Evolutionary conservation across 2,888 invertebrate genomes (phyloP), one percentile per base, ranked within the genome.

Genomic region (Lepidochrysops patricia): DNA sequence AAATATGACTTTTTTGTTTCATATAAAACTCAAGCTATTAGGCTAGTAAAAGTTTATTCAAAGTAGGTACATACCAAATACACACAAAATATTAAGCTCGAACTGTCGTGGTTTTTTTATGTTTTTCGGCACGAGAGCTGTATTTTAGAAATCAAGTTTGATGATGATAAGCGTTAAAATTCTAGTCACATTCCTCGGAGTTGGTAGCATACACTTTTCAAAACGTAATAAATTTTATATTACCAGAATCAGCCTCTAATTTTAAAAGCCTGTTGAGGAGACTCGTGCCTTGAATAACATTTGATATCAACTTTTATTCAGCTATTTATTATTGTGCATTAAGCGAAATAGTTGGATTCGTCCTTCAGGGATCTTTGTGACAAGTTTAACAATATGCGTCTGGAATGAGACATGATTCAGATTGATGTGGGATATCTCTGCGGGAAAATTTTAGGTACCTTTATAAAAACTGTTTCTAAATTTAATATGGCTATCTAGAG

Each of bases 271-370:
- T 52, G 27, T 54, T 54, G 54, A 13, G 19, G 12, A 19, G 54
- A 32, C 54, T 26, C 52, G 54, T 54, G 54, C 15, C 54, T 32
- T 15, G 54, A 27, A 54, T 29, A 29, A 19, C 15, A 32, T 54
- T 54, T 54, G 15, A 54, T 54, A 54, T 54, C 54, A 54, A 54
- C 54, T 54, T 54, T 54, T 19, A 27, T 19, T 29, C 29, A 52
- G 52, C 27, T 9, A 27, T 26, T 52, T 15, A 43, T 32, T 54
- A 29, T 32, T 29, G 54, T 54, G 29, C 29, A 32, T 12, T 29
- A 54, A 54, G 54, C 54, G 29, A 54, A 54, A 29, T 54, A 54
- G 32, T 15, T 32, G 27, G 15, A 15, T 29, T 52, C 29, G 15
- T 15, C 54, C 54, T 54, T 32, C 9, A 32, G 54, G 29, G 15